Evolutionary conservation across 2,113 vertebrate genomes (phyloP), one percentile per base, ranked within the genome.

Genomic region (Antechinus stuartii): DNA sequence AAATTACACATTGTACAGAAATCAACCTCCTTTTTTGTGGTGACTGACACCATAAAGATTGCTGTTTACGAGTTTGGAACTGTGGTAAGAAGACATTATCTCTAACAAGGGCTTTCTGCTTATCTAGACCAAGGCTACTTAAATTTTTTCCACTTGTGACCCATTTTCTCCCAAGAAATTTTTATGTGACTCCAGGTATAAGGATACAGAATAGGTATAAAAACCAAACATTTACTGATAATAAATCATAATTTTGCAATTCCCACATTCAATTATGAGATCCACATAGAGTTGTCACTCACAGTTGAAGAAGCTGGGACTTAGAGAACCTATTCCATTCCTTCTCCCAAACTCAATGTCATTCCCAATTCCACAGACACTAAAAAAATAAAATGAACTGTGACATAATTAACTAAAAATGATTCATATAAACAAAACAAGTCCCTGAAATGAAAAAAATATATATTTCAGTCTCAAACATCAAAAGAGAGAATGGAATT

Each of bases 51-150:
- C 42, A 84, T 22, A 35, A 35, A 68, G 61, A 35, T 68, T 68
- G 30, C 30, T 35, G 12, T 68, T 68, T 68, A 84, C 68, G 91
- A 23, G 91, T 89, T 50, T 91, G 46, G 52, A 16, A n/a, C 46
- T 90, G 61, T 94, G 76, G 53, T 91, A 52, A 94, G 30, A 96
- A 68, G 93, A 52, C 46, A 16, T 93, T 50, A 14, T 10, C 27
- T 30, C 61, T 30, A 68, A 16, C 68, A 76, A 76, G 68, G 68
- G 14, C 68, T 42, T 76, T 76, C 16, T 76, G 16, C 16, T 22
- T 14, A 76, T 7, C n/a, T 84, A 84, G 50, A 52, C 50, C 50
- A 52, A 52, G 50, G 50, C 8, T 52, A 7, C 50, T 52, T 52
- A 52, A 52, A 52, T 52, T 52, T 52, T 52, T 52, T 52, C 50